A percentile compares a stretch with the other conserved stretches of the same genome.
Evolutionary conservation across 1,140 invertebrate genomes (phyloP).

Genomic region (Leptinotarsa defecta): DNA sequence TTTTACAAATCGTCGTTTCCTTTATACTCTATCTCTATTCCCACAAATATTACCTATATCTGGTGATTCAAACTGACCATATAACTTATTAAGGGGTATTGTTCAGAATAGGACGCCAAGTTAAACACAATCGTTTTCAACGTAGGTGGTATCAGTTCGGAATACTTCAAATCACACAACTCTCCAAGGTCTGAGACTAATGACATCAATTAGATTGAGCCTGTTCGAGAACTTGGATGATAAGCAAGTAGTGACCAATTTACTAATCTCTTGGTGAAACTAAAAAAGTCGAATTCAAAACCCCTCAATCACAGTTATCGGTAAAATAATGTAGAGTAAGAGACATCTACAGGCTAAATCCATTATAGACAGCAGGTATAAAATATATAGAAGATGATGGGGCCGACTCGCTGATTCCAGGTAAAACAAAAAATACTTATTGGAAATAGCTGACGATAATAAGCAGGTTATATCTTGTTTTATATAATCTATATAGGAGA

Average conservation of each 20-base stretch:
- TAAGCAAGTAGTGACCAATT: not conserved
- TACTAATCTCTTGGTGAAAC: not conserved
- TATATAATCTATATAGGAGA: no score
- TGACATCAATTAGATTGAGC: not conserved
- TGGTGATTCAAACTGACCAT: no score
- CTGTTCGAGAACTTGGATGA: not conserved
- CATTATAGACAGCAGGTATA: not conserved
- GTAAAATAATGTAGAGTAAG: not conserved
- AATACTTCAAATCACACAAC: no score
- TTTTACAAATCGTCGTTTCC: no score
- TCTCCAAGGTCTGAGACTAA: not conserved
- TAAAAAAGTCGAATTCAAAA: not conserved
- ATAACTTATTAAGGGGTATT: no score
- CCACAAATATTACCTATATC: no score
- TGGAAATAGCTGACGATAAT: not conserved
- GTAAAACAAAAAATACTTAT: not conserved
- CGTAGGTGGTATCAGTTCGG: no score
- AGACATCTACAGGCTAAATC: constrained; percentile 3
- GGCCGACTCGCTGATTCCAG: not conserved
- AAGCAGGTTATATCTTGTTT: not conserved
- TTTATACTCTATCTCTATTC: no score
- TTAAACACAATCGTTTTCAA: no score
- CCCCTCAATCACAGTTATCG: constrained; percentile 1
- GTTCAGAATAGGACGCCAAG: no score
- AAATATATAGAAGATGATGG: not conserved